phyloP scores from a whole-genome alignment of 2,888 invertebrate genomes.

The Cephus pulcher region DNA sequence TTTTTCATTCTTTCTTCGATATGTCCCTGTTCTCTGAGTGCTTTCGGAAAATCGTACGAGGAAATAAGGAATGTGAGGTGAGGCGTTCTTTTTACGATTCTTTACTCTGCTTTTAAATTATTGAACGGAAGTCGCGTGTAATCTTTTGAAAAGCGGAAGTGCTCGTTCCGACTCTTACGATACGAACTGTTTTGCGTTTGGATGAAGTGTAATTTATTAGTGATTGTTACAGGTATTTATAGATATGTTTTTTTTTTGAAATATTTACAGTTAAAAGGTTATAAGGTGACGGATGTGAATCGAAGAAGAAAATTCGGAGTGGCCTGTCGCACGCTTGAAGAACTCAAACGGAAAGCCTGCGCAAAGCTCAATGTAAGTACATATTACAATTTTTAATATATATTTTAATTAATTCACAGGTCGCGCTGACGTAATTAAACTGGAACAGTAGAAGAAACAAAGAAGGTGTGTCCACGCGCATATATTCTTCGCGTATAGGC shows the following conservation, averaged over 20 bases:
- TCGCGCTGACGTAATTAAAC: neutral
- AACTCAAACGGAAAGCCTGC: slow-evolving; percentile 77
- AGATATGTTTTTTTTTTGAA: neutral
- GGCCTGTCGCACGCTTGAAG: slow-evolving; percentile 75
- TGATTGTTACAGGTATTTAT: neutral
- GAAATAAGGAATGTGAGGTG: slow-evolving; percentile 37
- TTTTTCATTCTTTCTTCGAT: neutral
- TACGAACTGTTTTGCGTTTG: neutral
- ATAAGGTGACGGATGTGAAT: slow-evolving; percentile 78
- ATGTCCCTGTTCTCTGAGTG: slow-evolving; percentile 44
- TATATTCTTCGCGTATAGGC: neutral
- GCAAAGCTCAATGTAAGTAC: slow-evolving; percentile 73
- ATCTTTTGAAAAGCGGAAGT: neutral
- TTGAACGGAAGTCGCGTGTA: neutral
- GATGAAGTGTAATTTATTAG: neutral
- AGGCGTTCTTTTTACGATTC: neutral
- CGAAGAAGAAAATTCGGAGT: slow-evolving; percentile 78
- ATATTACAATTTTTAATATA: neutral
- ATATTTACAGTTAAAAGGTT: slow-evolving; percentile 71
- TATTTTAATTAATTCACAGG: neutral
- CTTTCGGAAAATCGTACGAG: slow-evolving; percentile 37
- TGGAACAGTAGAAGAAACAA: neutral
- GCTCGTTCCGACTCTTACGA: neutral
- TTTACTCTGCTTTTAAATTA: neutral
- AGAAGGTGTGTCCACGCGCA: neutral